Evolutionary conservation across 2,888 invertebrate genomes (phyloP).

Genomic region (Lasioglossum calceatum): DNA sequence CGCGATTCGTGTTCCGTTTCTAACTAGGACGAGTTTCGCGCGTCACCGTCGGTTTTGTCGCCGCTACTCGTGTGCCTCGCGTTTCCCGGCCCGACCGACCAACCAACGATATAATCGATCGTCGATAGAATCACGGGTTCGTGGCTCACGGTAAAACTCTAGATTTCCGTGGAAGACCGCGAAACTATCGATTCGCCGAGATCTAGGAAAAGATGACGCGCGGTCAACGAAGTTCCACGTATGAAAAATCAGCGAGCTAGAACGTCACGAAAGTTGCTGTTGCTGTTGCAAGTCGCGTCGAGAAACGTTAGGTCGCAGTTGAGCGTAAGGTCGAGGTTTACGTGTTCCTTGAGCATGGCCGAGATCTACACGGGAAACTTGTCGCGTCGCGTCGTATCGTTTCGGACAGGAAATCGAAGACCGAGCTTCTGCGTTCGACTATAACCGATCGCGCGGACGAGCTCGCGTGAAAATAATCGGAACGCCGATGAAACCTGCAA

Average conservation of each 20-base stretch:
- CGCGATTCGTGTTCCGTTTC: neutral
- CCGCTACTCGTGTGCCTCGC: neutral
- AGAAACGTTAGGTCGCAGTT: neutral
- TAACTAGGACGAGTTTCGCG: neutral
- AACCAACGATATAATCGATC: neutral
- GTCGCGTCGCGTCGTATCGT: conserved; percentile 56
- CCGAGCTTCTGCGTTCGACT: conserved; percentile 36
- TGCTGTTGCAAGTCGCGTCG: neutral
- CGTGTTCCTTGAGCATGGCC: neutral
- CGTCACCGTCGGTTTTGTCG: neutral
- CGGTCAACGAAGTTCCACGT: neutral
- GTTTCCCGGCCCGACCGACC: neutral
- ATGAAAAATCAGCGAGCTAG: neutral
- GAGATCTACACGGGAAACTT: conserved; percentile 49
- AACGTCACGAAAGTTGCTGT: conserved; percentile 2
- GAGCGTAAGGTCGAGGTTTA: neutral
- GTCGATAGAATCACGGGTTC: neutral
- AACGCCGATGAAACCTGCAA: neutral
- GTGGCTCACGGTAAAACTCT: conserved; percentile 60
- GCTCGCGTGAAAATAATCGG: neutral
- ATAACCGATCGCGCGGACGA: conserved; percentile 14
- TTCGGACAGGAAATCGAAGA: conserved; percentile 78
- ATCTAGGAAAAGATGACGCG: conserved; percentile 19
- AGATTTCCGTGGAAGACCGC: conserved; percentile 58
- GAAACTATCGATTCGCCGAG: conserved; percentile 37